Evolutionary conservation across 1,140 invertebrate species (phyloP).

Genomic region (Drosophila repleta): DNA sequence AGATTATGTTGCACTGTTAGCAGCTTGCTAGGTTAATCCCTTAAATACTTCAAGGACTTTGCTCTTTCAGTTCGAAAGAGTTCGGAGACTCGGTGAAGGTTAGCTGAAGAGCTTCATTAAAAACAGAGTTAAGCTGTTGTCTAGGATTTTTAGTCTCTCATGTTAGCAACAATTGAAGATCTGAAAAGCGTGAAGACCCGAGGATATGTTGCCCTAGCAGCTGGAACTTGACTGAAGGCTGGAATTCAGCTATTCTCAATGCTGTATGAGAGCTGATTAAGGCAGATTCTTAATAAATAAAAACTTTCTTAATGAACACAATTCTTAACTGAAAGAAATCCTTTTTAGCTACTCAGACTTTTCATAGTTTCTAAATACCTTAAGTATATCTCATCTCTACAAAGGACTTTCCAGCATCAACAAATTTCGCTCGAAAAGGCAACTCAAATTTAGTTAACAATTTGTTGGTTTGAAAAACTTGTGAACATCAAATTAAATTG

Average conservation of each 20-base stretch:
- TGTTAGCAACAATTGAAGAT: too few relatives aligned
- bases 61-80: background rate
- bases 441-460: background rate
- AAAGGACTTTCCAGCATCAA: background rate
- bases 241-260: too few relatives aligned
- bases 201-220: too few relatives aligned
- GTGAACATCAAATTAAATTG: constrained; percentile 50
- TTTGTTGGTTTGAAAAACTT: constrained; percentile 10
- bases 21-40: background rate
- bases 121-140: background rate
- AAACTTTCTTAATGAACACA: too few relatives aligned
- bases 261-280: too few relatives aligned
- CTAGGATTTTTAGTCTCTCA: too few relatives aligned
- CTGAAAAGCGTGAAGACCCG: too few relatives aligned
- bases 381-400: background rate
- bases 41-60: background rate
- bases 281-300: too few relatives aligned
- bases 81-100: background rate
- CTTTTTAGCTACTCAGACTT: too few relatives aligned
- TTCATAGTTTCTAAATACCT: background rate
- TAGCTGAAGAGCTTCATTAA: background rate
- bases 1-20: background rate
- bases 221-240: too few relatives aligned
- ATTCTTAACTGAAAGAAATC: too few relatives aligned
- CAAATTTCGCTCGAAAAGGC: background rate